These are phyloP conservation scores for Copidosoma floridanum DNA, from an alignment of 1,140 invertebrate species.

Conservation along the genomic window DNA sequence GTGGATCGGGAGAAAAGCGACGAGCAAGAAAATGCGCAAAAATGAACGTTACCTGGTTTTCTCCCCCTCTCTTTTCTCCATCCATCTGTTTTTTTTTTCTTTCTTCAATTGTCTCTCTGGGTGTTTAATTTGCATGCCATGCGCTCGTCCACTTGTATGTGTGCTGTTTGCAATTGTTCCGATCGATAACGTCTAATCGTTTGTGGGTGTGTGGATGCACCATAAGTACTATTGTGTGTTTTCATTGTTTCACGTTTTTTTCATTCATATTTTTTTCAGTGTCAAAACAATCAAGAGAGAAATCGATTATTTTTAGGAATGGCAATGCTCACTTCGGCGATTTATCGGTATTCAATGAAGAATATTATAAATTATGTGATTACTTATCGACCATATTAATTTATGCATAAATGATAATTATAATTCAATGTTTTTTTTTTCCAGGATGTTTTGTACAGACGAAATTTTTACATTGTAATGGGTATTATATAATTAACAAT, in stretches of 20 bases:
- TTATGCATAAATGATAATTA: too few relatives aligned
- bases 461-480: too few relatives aligned
- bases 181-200: conserved; percentile 1
- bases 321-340: too few relatives aligned
- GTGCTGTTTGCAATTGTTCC: background rate
- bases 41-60: background rate
- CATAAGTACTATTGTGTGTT: background rate
- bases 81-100: too few relatives aligned
- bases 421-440: too few relatives aligned
- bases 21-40: too few relatives aligned
- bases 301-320: too few relatives aligned
- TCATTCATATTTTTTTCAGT: background rate
- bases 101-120: background rate
- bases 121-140: conserved; percentile 8
- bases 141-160: background rate
- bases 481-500: too few relatives aligned
- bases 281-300: conserved; percentile 8
- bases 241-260: background rate
- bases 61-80: conserved; percentile 3
- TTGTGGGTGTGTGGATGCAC: background rate
- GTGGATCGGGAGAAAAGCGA: background rate
- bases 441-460: too few relatives aligned
- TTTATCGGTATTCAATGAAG: too few relatives aligned
- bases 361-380: too few relatives aligned
- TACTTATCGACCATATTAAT: too few relatives aligned